Evolutionary conservation across 2,888 invertebrate species (phyloP).

Genomic region (Amblyteles armatorius): DNA sequence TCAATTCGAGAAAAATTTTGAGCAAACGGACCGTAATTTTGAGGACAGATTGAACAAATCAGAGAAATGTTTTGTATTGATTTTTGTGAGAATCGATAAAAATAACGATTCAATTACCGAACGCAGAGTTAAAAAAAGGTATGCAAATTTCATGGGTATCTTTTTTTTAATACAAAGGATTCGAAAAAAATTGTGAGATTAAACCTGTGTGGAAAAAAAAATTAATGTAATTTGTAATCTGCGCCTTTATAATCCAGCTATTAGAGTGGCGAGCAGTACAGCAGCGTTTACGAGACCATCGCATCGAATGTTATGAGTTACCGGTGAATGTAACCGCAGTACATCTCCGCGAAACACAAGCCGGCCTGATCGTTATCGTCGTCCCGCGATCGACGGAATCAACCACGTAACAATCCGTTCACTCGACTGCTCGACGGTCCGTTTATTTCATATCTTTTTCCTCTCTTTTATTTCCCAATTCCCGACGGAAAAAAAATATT

Average conservation of each 20-base stretch:
- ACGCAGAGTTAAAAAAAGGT: too few species aligned
- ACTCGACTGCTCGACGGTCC: not conserved
- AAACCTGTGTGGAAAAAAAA: not conserved
- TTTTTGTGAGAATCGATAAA: too few species aligned
- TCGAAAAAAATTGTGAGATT: not conserved
- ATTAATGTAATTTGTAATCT: not conserved
- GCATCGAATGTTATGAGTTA: conserved; percentile 6
- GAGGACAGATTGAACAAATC: too few species aligned
- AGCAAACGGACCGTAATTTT: too few species aligned
- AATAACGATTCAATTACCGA: too few species aligned
- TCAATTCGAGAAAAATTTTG: too few species aligned
- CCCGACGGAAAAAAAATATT: not conserved
- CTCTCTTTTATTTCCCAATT: not conserved
- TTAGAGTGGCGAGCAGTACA: not conserved
- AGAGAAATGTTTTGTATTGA: too few species aligned
- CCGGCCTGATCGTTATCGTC: conserved; percentile 6
- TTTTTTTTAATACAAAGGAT: too few species aligned
- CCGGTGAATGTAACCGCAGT: not conserved
- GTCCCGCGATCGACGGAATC: conserved; percentile 22
- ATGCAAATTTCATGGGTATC: too few species aligned
- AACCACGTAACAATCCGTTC: conserved; percentile 32
- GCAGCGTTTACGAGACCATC: not conserved
- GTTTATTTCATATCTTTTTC: not conserved
- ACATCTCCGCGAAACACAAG: not conserved
- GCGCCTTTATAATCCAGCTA: not conserved